Percentiles rank a stretch among this genome's conserved stretches.
Conservation (phyloP, 2,888 invertebrate genomes). For the Plagiodera versicolora region DNA sequence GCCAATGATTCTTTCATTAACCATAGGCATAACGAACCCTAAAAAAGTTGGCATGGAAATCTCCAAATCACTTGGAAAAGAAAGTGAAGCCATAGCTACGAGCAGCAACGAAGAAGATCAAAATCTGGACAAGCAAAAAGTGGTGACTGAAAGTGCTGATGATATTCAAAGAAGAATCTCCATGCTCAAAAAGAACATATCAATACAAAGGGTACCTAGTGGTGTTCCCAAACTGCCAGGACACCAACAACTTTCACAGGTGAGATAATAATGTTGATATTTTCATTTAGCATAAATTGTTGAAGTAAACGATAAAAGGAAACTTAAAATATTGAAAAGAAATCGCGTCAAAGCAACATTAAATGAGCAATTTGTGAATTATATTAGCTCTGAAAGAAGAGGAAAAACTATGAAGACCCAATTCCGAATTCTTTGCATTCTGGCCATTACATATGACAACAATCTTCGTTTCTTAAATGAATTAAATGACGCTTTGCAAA, state of each 20-base stretch:
- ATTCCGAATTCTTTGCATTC: no score
- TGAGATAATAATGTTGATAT: no score
- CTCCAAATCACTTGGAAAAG: slow-evolving; percentile 36
- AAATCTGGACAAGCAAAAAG: slow-evolving; percentile 15
- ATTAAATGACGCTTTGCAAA: no score
- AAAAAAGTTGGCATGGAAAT: slow-evolving; percentile 45
- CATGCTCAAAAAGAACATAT: slow-evolving; percentile 44
- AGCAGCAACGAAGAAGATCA: slow-evolving; percentile 42
- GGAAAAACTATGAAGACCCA: no score
- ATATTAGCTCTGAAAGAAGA: no score
- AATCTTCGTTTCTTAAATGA: no score
- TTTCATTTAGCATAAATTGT: no score
- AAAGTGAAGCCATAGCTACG: slow-evolving; percentile 33
- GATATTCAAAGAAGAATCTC: slow-evolving; percentile 41
- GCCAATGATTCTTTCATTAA: neutral
- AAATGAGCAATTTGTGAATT: no score
- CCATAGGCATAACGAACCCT: slow-evolving; percentile 34
- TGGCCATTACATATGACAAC: no score
- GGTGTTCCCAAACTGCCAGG: slow-evolving; percentile 17
- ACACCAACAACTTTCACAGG: slow-evolving; percentile 6
- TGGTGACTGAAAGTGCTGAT: slow-evolving; percentile 28
- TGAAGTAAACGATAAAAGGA: no score
- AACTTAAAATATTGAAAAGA: no score
- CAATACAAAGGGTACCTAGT: slow-evolving; percentile 42
- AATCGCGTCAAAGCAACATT: no score